Evolutionary conservation across 2,113 vertebrate genomes (phyloP).

Genomic region (Oenanthe oenanthe): DNA sequence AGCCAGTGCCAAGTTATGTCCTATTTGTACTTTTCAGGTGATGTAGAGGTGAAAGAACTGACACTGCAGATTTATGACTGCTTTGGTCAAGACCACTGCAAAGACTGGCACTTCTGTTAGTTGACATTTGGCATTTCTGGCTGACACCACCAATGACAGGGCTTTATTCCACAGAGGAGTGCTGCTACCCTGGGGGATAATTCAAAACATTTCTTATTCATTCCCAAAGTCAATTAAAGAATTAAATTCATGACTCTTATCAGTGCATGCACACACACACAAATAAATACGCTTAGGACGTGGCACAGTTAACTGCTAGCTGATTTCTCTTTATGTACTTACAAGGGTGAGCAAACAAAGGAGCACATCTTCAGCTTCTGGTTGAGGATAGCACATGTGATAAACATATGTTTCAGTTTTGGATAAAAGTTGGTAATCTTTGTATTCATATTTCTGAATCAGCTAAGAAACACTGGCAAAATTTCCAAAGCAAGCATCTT

Average conservation of each 20-base stretch:
- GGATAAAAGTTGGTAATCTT: not conserved
- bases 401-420: not conserved
- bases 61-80: not conserved
- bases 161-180: not conserved
- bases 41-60: not conserved
- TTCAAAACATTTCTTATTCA: not conserved
- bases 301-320: slow-evolving; percentile 1
- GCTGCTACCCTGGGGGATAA: not conserved
- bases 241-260: not conserved
- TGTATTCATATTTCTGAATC: not conserved
- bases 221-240: slow-evolving; percentile 7
- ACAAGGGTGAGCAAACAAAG: slow-evolving; percentile 32
- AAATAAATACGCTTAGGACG: not conserved
- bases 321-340: slow-evolving; percentile 29
- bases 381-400: not conserved
- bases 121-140: not conserved
- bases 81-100: not conserved
- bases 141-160: not conserved
- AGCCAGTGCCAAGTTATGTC: not conserved
- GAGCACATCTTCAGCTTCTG: slow-evolving; percentile 26
- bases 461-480: not conserved
- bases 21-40: not conserved
- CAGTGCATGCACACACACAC: not conserved
- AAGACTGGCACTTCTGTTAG: not conserved
- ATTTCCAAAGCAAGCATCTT: not conserved